Conservation (phyloP, 2,888 invertebrate genomes). For the Hypercompe scribonia region DNA sequence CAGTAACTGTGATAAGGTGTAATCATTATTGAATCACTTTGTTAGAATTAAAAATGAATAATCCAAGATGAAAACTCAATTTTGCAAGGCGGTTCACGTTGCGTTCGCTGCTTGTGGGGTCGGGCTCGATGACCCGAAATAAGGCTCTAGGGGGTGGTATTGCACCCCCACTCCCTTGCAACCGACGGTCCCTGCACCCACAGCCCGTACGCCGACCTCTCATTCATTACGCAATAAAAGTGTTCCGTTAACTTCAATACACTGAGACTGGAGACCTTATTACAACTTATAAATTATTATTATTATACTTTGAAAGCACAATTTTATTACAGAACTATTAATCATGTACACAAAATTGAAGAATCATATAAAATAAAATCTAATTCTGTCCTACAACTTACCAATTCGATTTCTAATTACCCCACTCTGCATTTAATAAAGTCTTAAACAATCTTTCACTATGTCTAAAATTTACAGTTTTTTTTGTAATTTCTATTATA, state of each 20-base stretch:
- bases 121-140: slow-evolving; percentile 86
- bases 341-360: not conserved
- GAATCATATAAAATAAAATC: not conserved
- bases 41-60: slow-evolving; percentile 79
- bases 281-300: slow-evolving; percentile 29
- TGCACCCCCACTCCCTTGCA: slow-evolving; percentile 67
- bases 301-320: slow-evolving; percentile 20
- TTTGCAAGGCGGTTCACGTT: slow-evolving; percentile 78
- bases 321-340: slow-evolving; percentile 1
- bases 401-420: too few relatives aligned
- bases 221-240: slow-evolving; percentile 86
- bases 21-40: slow-evolving; percentile 45
- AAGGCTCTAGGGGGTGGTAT: slow-evolving; percentile 79
- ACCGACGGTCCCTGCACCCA: slow-evolving; percentile 51
- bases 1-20: not conserved
- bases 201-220: slow-evolving; percentile 79
- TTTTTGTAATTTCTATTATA: too few relatives aligned
- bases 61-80: slow-evolving; percentile 79
- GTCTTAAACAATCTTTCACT: too few relatives aligned
- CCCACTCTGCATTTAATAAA: too few relatives aligned
- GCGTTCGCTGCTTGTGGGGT: slow-evolving; percentile 75
- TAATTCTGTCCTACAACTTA: too few relatives aligned
- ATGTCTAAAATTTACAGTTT: too few relatives aligned
- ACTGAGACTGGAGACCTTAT: slow-evolving; percentile 50
- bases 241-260: slow-evolving; percentile 71